phyloP scores from a whole-genome alignment of 1,140 invertebrate species.

The Drosophila pruinosa region DNA sequence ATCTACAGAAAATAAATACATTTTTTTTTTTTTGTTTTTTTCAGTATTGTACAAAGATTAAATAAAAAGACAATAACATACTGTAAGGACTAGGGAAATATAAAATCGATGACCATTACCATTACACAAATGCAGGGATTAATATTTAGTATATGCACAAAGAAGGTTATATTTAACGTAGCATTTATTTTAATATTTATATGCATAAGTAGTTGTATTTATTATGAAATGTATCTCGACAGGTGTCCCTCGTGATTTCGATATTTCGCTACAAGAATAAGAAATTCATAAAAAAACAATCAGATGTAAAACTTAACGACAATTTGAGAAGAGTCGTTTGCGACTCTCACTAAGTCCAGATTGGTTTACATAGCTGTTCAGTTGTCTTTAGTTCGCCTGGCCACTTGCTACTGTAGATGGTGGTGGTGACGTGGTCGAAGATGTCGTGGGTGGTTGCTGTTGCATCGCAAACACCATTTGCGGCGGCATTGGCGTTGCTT shows the following conservation, averaged over 20 bases:
- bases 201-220: conserved; percentile 30
- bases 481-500: conserved; percentile 73
- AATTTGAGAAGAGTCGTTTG: conserved; percentile 47
- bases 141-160: neutral
- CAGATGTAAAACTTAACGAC: conserved; percentile 61
- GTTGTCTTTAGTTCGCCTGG: conserved; percentile 27
- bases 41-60: neutral
- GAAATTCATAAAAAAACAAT: conserved; percentile 39
- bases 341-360: too few relatives aligned
- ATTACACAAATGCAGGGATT: neutral
- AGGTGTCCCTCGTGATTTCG: conserved; percentile 37
- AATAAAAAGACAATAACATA: neutral
- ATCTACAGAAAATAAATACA: neutral
- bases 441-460: conserved; percentile 1
- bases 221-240: conserved; percentile 49
- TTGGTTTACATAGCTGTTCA: conserved; percentile 8
- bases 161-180: neutral
- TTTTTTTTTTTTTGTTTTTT: neutral
- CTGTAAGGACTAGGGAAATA: neutral
- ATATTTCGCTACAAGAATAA: conserved; percentile 23
- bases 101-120: neutral
- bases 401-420: conserved; percentile 7
- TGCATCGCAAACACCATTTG: conserved; percentile 67
- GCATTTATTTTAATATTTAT: conserved; percentile 45
- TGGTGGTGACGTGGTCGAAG: neutral